Base-by-base conservation (phyloP, 1,140 invertebrate genomes). In the Drosophila trapezifrons region DNA sequence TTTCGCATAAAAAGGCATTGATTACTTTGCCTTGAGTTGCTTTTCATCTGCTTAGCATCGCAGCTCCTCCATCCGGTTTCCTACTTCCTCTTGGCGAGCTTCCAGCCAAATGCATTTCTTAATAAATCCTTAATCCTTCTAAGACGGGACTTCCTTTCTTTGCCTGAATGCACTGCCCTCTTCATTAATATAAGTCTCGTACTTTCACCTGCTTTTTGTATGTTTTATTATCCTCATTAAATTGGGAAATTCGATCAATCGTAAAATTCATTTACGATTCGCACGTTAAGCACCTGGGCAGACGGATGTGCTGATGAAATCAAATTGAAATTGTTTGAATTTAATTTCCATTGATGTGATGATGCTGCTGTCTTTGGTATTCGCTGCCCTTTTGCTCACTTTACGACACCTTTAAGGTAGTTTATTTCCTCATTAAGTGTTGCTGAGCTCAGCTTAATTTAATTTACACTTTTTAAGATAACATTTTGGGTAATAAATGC, bases 231-330 rank as follows among this genome's bases (percentile, higher is more conserved):
- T 38, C 51, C 43, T 67, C 69, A 80, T 78, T 80, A 65, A 85
- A 78, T 64, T 63, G 56, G 65, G 35, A 71, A 75, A 80, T 56
- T 80, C 69, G 74, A 85, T 85, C 81, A 78, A 51, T 78, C 58
- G 77, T 70, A 57, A 80, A 85, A 80, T 78, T 85, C 69, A 80
- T 80, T 80, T 80, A 67, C 65, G 45, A 51, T 77, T 78, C 63
- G 22, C 59, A 70, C 47, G 55, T 63, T 59, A 25, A 35, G 32
- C 64, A 71, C 22, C 46, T 46, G 38, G 27, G 20, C 57, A 40
- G 42, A n/a, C 37, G 18, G 37, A 69, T 32, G 46, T 46, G 8
- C 49, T 49, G n/a, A 27, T 63, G 20, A 59, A 73, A 77, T 63
- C 47, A 51, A 62, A 70, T 76, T 62, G 49, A 70, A 77, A 77